Conservation (phyloP, 2,113 vertebrate genomes). For the Ovibos moschatus region DNA sequence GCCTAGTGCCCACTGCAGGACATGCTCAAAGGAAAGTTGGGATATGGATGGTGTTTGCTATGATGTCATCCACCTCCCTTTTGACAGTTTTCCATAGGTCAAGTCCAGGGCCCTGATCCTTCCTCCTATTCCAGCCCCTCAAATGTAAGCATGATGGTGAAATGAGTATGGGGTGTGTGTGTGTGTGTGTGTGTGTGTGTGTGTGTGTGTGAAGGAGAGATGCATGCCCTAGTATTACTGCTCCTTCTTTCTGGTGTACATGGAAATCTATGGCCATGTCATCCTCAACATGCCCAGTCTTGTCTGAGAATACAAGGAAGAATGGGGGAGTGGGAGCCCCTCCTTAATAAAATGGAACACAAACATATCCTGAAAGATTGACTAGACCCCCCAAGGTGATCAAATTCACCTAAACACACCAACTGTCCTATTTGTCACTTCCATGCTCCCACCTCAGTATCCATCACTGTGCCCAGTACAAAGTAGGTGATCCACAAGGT, state of each 20-base stretch:
- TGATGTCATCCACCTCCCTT: too few species aligned
- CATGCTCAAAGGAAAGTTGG: rapidly evolving
- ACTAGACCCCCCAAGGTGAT: not conserved
- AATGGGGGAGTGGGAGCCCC: not conserved
- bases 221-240: rapidly evolving
- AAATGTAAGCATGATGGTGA: not conserved
- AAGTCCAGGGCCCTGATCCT: not conserved
- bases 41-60: rapidly evolving
- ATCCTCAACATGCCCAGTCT: not conserved
- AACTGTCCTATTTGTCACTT: not conserved
- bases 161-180: not conserved
- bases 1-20: not conserved
- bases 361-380: not conserved
- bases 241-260: not conserved
- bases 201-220: not conserved
- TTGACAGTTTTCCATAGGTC: not conserved
- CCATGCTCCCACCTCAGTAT: not conserved
- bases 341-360: not conserved
- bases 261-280: not conserved
- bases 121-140: not conserved
- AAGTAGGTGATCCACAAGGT: not conserved
- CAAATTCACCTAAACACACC: not conserved
- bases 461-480: not conserved
- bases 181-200: not conserved
- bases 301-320: not conserved